A percentile compares a stretch with the other conserved stretches of the same genome.
Conservation (phyloP, 2,888 invertebrate species). For the Taphrorychus bicolor region DNA sequence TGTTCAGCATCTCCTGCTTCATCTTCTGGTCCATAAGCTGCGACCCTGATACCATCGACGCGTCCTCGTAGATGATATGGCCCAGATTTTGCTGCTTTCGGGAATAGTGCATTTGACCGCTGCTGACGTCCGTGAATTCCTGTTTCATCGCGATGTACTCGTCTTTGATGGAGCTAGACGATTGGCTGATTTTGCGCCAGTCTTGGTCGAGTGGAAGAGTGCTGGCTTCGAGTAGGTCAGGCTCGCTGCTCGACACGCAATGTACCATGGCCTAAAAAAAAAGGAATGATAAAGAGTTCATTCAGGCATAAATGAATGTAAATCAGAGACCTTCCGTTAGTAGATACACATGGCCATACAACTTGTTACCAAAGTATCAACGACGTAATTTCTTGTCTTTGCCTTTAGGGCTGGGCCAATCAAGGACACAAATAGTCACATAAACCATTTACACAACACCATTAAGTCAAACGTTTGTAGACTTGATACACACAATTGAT, state of each 20-base stretch:
- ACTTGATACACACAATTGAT: no score
- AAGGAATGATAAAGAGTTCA: not conserved
- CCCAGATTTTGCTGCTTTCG: constrained; percentile 52
- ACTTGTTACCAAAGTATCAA: no score
- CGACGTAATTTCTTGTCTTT: no score
- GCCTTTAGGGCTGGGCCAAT: no score
- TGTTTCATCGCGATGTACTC: constrained; percentile 45
- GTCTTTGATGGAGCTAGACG: constrained; percentile 22
- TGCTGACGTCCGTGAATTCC: constrained; percentile 53
- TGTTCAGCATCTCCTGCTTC: constrained; percentile 55
- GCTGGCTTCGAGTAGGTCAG: constrained; percentile 67
- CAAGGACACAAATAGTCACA: no score
- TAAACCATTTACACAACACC: no score
- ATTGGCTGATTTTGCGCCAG: constrained; percentile 49
- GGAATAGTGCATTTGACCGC: constrained; percentile 49
- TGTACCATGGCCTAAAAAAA: constrained; percentile 78
- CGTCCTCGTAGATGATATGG: constrained; percentile 56
- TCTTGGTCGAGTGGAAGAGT: constrained; percentile 53
- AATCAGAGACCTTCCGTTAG: no score
- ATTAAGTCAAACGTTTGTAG: no score
- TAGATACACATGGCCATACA: no score
- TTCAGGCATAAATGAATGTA: not conserved
- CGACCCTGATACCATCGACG: constrained; percentile 54
- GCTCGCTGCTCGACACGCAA: constrained; percentile 87
- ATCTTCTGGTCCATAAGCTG: constrained; percentile 55